Conservation (phyloP, 64 coral and sea anemone species). For the Catalaphyllia jardinei region DNA sequence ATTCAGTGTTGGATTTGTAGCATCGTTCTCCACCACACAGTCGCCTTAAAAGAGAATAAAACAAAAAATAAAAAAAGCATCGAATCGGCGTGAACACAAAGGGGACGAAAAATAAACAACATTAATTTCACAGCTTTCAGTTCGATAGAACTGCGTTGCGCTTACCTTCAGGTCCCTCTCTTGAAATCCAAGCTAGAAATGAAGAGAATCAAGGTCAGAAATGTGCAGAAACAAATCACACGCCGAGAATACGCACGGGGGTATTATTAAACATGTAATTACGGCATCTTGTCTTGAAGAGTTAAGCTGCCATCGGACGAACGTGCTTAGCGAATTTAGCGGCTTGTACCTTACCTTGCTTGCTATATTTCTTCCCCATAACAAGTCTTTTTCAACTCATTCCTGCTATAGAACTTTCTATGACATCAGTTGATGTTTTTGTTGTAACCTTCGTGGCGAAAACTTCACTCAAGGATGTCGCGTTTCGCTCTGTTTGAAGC, state of each 20-base stretch:
- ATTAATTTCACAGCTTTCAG: constrained; percentile 20
- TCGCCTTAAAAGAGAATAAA: constrained; percentile 56
- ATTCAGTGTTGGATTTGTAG: constrained; percentile 55
- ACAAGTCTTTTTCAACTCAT: constrained; percentile 58
- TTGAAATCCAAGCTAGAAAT: constrained; percentile 92
- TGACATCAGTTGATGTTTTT: not conserved
- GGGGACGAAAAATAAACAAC: constrained; percentile 37
- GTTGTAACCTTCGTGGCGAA: not conserved
- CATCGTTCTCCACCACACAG: constrained; percentile 89
- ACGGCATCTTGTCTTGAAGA: constrained; percentile 64
- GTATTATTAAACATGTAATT: constrained; percentile 53
- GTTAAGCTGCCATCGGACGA: constrained; percentile 30
- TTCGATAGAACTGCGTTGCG: not conserved
- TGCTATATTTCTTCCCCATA: constrained; percentile 92
- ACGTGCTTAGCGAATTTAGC: constrained; percentile 24
- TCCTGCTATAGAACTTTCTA: not conserved
- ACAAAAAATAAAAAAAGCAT: constrained; percentile 34
- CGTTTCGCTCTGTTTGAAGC: constrained; percentile 54
- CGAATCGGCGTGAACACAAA: constrained; percentile 36
- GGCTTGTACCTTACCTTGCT: constrained; percentile 68
- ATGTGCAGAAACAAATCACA: not conserved
- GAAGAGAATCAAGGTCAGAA: constrained; percentile 55
- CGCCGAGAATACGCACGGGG: constrained; percentile 36
- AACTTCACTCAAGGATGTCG: constrained; percentile 5
- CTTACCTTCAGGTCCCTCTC: constrained; percentile 93